phyloP scores from a whole-genome alignment of 2,888 invertebrate genomes.

The Rhimphoctona megacephalus region DNA sequence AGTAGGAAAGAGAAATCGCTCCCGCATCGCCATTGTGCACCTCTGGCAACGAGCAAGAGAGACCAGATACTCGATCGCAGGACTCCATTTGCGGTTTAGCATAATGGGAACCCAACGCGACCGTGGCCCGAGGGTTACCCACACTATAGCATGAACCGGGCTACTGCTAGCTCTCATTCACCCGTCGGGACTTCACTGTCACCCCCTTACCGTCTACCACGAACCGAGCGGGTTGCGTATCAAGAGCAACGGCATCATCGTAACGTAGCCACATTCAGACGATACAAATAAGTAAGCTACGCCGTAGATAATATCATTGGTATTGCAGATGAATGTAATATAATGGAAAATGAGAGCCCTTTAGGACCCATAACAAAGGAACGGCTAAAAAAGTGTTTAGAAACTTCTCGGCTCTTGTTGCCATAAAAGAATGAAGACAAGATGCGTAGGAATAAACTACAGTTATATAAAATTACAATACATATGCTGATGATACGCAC shows the following conservation, averaged over 20 bases:
- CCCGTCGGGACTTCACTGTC: slow-evolving; percentile 62
- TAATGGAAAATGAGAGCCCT: slow-evolving; percentile 63
- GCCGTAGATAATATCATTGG: slow-evolving; percentile 26
- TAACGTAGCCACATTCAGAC: slow-evolving; percentile 69
- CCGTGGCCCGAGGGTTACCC: slow-evolving; percentile 77
- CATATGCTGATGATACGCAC: not conserved
- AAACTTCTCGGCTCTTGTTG: not conserved
- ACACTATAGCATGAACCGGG: slow-evolving; percentile 56
- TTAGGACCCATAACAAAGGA: too few species aligned
- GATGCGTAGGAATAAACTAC: not conserved
- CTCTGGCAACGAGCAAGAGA: slow-evolving; percentile 73
- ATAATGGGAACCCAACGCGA: slow-evolving; percentile 84
- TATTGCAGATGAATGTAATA: slow-evolving; percentile 21
- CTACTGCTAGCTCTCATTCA: slow-evolving; percentile 56
- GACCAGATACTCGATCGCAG: slow-evolving; percentile 84
- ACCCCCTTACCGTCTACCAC: slow-evolving; percentile 52
- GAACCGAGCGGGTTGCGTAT: slow-evolving; percentile 60
- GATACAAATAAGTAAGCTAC: slow-evolving; percentile 75
- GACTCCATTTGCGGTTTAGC: slow-evolving; percentile 85
- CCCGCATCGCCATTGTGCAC: slow-evolving; percentile 78
- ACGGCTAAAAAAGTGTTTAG: too few species aligned
- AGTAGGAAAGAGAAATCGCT: slow-evolving; percentile 40
- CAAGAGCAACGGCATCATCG: slow-evolving; percentile 63
- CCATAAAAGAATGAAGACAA: slow-evolving; percentile 5
- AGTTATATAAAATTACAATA: not conserved